Base-by-base conservation (phyloP, 2,113 vertebrate species). In the Asarcornis scutulata region DNA sequence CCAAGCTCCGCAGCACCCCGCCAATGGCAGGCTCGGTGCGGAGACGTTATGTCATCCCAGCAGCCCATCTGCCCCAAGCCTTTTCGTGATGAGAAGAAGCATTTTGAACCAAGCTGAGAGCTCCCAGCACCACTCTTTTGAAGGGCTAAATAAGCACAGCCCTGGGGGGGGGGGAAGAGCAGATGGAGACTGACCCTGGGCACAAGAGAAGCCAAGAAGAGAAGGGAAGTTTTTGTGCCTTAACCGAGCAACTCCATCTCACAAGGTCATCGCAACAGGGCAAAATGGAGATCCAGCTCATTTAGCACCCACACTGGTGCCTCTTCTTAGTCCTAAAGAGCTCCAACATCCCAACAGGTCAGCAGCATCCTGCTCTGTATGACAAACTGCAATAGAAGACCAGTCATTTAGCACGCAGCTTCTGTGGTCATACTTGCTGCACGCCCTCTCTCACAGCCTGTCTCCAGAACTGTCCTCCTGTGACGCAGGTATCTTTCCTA, bases 21-120 rank as follows among this genome's bases (percentile, higher is more conserved):
- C 95, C 91, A 83, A 46, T 32, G 7, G 94, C 29, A 94, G 90
- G 13, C 87, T 40, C 88, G 1, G 80, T 36, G 4, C 14, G 0
- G 93, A 96, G 96, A 97, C 91, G 0, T 97, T 77, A 95, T 91
- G 87, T 96, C 96, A 96, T 89, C 50, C 40, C 7, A 13, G 3
- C 73, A 52, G 75, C 83, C 80, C 91, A 44, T 80, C 75, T 91
- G 93, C 79, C 91, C 91, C 79, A 13, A 91, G 89, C 83, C 87
- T 91, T 83, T 32, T 26, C 4, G 2, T 7, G 2, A 78, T 15
- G 31, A 85, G 55, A 27, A 91, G 64, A 7, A 88, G 59, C 82
- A 46, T 67, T 92, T 71, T 91, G 20, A 34, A 71, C 78, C 91
- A 69, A 42, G 72, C 72, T 34, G 12, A 78, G 56, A 66, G 79